Evolutionary conservation across 92 coral and sea anemone species (phyloP).

Genomic region (Epizoanthus scotinus): DNA sequence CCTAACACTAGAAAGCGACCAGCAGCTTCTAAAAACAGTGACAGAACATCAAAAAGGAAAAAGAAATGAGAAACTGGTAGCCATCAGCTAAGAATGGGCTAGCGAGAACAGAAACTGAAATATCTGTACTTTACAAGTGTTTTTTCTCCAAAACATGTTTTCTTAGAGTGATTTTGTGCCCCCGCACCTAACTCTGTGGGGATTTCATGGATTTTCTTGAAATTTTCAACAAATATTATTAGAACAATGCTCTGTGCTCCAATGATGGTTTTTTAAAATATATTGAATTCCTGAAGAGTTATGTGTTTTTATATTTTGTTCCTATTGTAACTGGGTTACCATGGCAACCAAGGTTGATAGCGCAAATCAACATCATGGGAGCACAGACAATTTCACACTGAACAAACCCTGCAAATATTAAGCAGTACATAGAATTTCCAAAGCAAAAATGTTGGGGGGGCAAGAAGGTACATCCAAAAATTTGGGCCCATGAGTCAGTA

Average conservation of each 20-base stretch:
- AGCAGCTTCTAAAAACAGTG: constrained; percentile 12
- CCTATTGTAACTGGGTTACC: too few relatives aligned
- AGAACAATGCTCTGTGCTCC: constrained; percentile 15
- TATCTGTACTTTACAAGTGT: constrained; percentile 16
- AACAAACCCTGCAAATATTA: constrained; percentile 19
- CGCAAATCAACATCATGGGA: too few relatives aligned
- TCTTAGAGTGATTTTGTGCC: constrained; percentile 24
- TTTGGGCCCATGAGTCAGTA: constrained; percentile 5
- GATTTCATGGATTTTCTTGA: constrained; percentile 35
- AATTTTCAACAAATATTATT: constrained; percentile 20
- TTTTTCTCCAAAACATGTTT: constrained; percentile 14
- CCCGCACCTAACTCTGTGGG: constrained; percentile 18
- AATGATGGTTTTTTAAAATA: constrained; percentile 6
- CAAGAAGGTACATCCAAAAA: constrained; percentile 15
- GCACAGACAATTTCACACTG: background rate
- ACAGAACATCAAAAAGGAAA: constrained; percentile 17
- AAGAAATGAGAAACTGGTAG: constrained; percentile 30
- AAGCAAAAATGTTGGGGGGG: constrained; percentile 16
- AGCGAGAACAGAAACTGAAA: constrained; percentile 5
- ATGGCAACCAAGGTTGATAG: too few relatives aligned
- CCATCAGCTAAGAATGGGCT: constrained; percentile 15
- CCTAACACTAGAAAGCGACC: constrained; percentile 37
- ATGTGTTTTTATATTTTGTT: too few relatives aligned
- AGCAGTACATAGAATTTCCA: constrained; percentile 10
- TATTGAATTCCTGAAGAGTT: too few relatives aligned